Evolutionary conservation across 2,888 invertebrate genomes (phyloP), one percentile per base, ranked within the genome.

Genomic region (Thyatira batis): DNA sequence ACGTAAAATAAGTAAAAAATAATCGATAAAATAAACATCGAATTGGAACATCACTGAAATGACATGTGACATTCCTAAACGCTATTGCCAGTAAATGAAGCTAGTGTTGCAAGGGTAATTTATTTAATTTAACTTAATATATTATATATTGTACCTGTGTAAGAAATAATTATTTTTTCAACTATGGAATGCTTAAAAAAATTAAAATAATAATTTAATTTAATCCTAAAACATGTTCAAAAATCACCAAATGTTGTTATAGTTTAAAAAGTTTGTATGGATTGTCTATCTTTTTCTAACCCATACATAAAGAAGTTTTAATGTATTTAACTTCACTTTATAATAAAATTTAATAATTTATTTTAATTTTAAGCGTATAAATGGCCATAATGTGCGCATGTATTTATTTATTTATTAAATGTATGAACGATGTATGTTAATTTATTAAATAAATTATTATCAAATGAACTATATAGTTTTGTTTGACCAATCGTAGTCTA

Each of bases 381-480:
- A 67, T 60, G 68, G 78, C 75, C 75, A 79, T 77, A 78, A 61
- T 65, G 67, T 73, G 67, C 57, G 51, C 54, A 8, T 69, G 69
- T 62, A 80, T 78, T 76, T 76, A 73, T 76, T 68, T 6, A 23
- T 23, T 23, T n/a, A n/a, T n/a, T n/a, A n/a, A 2, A 8, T 27
- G 20, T n/a, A n/a, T 20, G 20, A 27, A 13, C 5, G 27, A 68
- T 67, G 64, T 71, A 69, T 52, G 62, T 53, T 20, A 8, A 27
- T 72, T 65, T 69, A 69, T 71, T 69, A 63, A 64, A 61, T 70
- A 65, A 54, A 58, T 63, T 63, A 70, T 71, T 64, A 52, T 60
- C 60, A 62, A 54, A 63, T 67, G 52, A 60, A 66, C 59, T 66
- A 57, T 52, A 57, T 25, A 10, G 1, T 23, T 3, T 64, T 60